Conservation (phyloP, 1,140 invertebrate genomes). For the Penaeus indicus region DNA sequence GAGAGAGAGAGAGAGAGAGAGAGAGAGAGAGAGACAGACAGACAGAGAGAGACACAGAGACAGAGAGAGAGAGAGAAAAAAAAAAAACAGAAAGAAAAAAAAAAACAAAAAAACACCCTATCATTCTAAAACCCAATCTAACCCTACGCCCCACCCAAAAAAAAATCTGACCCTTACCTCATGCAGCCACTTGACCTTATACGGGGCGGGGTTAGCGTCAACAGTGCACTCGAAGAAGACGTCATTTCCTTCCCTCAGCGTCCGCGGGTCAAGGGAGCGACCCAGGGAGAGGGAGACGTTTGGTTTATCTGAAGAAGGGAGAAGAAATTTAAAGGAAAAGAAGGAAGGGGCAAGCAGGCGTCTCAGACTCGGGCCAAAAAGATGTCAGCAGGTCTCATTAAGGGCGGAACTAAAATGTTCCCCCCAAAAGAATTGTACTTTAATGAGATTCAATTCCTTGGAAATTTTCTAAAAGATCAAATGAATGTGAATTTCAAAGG, state of each 20-base stretch:
- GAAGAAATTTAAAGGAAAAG: background rate
- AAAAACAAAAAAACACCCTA: background rate
- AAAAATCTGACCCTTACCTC: conserved; percentile 79
- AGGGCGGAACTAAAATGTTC: too few relatives aligned
- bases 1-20: background rate
- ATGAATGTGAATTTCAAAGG: too few relatives aligned
- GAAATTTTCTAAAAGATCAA: too few relatives aligned
- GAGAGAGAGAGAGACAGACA: background rate
- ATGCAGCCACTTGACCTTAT: conserved; percentile 88
- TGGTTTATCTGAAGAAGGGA: conserved; percentile 36
- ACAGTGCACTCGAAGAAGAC: conserved; percentile 92
- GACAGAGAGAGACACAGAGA: background rate
- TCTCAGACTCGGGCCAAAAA: too few relatives aligned
- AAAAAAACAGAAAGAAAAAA: background rate
- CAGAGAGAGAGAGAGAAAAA: background rate
- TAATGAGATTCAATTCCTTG: too few relatives aligned
- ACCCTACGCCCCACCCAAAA: background rate
- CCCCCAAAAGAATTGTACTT: too few relatives aligned
- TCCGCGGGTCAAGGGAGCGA: conserved; percentile 6
- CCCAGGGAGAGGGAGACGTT: conserved; percentile 39
- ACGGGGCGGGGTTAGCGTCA: conserved; percentile 80
- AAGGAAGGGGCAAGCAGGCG: background rate
- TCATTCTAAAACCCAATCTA: background rate
- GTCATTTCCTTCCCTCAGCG: conserved; percentile 86
- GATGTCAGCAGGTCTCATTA: too few relatives aligned